Conservation (phyloP, 2,797 vertebrate genomes). For the Semotilus atromaculatus region DNA sequence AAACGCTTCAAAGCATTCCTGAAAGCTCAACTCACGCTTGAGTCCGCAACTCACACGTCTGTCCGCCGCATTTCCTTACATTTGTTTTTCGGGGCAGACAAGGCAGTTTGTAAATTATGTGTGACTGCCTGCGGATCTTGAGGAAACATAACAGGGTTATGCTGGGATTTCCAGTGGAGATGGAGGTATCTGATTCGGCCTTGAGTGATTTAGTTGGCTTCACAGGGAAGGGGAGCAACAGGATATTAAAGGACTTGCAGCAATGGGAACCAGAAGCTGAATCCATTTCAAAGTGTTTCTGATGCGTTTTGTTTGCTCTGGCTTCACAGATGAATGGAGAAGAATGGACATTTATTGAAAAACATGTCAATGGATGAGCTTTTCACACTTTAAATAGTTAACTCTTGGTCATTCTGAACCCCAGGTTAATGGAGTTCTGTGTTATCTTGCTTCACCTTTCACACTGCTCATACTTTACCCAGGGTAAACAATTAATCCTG, state of each 20-base stretch:
- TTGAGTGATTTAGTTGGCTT: slow-evolving; percentile 47
- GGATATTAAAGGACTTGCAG: slow-evolving; percentile 67
- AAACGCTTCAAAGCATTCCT: slow-evolving; percentile 62
- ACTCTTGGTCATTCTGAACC: not conserved
- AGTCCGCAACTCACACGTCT: slow-evolving; percentile 30
- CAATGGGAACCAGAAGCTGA: slow-evolving; percentile 23
- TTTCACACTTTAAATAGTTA: not conserved
- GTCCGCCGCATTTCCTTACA: slow-evolving; percentile 56
- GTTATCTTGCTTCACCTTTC: not conserved
- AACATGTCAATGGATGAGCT: not conserved
- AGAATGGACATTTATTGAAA: not conserved
- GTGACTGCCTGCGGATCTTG: slow-evolving; percentile 27
- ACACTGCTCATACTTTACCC: not conserved
- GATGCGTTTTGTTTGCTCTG: not conserved
- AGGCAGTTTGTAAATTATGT: slow-evolving; percentile 43
- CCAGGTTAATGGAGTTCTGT: not conserved
- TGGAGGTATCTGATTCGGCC: slow-evolving; percentile 46
- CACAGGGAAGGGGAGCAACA: slow-evolving; percentile 60
- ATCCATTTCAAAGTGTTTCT: slow-evolving; percentile 4
- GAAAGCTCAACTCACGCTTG: slow-evolving; percentile 48
- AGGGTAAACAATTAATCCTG: not conserved
- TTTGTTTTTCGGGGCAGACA: slow-evolving; percentile 43
- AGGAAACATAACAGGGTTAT: slow-evolving; percentile 46
- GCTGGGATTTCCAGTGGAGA: slow-evolving; percentile 46
- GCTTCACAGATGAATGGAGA: not conserved